Percentiles rank a stretch among this genome's conserved stretches.
phyloP scores from a whole-genome alignment of 2,888 invertebrate species.

The Diarsia brunnea region DNA sequence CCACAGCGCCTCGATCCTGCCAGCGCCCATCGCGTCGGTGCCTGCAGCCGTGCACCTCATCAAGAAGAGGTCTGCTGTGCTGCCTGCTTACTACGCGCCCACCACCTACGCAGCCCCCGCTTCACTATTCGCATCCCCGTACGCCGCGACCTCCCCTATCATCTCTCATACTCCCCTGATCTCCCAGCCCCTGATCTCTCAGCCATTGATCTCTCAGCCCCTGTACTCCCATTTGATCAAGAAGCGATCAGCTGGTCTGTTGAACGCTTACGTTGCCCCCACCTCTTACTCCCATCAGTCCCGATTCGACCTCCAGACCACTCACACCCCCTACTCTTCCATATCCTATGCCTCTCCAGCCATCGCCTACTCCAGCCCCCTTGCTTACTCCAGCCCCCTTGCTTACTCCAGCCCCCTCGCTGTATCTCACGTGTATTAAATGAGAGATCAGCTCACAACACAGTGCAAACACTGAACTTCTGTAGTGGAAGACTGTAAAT shows the following conservation, averaged over 20 bases:
- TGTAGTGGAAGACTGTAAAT: constrained; percentile 34
- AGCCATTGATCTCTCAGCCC: constrained; percentile 72
- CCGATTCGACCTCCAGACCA: constrained; percentile 68
- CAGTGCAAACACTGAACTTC: constrained; percentile 5
- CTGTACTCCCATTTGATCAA: constrained; percentile 63
- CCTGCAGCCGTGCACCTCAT: constrained; percentile 77
- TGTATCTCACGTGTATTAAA: constrained; percentile 50
- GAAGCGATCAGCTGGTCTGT: constrained; percentile 51
- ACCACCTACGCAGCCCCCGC: constrained; percentile 62
- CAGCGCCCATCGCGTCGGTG: constrained; percentile 57
- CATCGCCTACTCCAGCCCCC: constrained; percentile 50
- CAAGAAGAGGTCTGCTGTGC: constrained; percentile 78
- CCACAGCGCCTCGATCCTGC: constrained; percentile 59
- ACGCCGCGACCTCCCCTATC: neutral
- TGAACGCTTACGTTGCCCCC: constrained; percentile 47
- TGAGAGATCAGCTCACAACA: neutral
- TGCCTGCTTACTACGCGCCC: constrained; percentile 66
- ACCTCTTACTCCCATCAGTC: constrained; percentile 69
- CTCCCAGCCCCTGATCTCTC: constrained; percentile 68
- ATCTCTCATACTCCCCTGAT: constrained; percentile 75
- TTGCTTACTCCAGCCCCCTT: constrained; percentile 46
- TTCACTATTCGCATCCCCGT: neutral
- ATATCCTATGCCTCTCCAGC: constrained; percentile 62
- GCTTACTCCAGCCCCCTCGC: constrained; percentile 45
- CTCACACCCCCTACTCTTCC: constrained; percentile 67